Base-by-base conservation (phyloP, 2,888 invertebrate genomes). In the Hypselothyrea guttata region DNA sequence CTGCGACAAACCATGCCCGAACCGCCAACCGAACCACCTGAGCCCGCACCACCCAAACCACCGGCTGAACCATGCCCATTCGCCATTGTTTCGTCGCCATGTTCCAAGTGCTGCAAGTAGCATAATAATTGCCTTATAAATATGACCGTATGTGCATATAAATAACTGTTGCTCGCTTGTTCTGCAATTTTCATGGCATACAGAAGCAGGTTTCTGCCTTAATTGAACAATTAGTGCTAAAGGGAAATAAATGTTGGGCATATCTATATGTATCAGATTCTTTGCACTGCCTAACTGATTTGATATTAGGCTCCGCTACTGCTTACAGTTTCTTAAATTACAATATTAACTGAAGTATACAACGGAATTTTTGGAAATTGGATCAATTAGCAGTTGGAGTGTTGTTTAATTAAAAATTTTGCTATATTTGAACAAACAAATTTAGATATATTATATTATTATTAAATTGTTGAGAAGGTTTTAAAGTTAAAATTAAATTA, bases 1-100 rank as follows among this genome's bases (percentile, higher is more conserved):
- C 75, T 86, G 62, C 73, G 82, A 62, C 89, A 55, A 88, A 35
- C 34, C 61, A 41, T 9, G 45, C 55, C 34, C 38, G 42, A 28
- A 34, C 48, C 49, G 28, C 5, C 3, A 89, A 34, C 22, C 61
- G 51, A 12, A 22, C n/a, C n/a, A 47, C 48, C 34, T 16, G 7
- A 27, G 30, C 9, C 15, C 28, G 13, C 7, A 1, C 46, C 42
- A 16, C 11, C 7, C 2, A 1, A 13, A 27, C 2, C 12, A 5
- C 30, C 63, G 13, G 42, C 40, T 35, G 51, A 13, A 27, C 46
- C 40, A 16, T 34, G 4, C 47, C 34, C 27, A 41, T 44, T 45
- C 57, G 41, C 51, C 53, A 46, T 59, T 57, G 46, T 30, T 42
- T 56, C 58, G 31, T 22, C 49, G 38, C 22, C 53, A 30, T 49